Evolutionary conservation across 2,888 invertebrate genomes (phyloP).

Genomic region (Diploptera punctata): DNA sequence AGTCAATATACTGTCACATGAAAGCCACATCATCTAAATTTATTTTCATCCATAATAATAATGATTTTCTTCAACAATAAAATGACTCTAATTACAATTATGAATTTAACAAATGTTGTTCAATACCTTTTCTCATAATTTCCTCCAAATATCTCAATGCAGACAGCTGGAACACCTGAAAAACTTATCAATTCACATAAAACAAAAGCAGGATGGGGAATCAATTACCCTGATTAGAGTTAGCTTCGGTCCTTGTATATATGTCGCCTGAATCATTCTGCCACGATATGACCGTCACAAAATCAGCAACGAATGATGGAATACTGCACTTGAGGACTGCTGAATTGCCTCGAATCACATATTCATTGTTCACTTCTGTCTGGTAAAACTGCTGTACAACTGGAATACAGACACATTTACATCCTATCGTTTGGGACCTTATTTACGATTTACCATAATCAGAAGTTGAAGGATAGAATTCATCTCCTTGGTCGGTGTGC

Average conservation of each 20-base stretch:
- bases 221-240: conserved; percentile 38
- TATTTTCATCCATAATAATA: no score
- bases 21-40: no score
- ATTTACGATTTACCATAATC: conserved; percentile 41
- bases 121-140: no score
- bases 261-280: conserved; percentile 58
- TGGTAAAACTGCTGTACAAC: conserved; percentile 90
- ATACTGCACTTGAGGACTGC: conserved; percentile 89
- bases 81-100: no score
- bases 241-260: conserved; percentile 17
- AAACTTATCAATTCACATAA: background rate
- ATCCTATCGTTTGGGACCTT: background rate
- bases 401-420: conserved; percentile 55
- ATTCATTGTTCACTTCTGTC: conserved; percentile 89
- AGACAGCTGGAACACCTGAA: background rate
- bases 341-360: conserved; percentile 87
- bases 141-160: background rate
- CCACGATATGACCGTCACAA: conserved; percentile 89
- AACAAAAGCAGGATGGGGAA: background rate
- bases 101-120: no score
- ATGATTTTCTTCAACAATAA: no score
- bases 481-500: conserved; percentile 82
- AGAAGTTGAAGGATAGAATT: conserved; percentile 62
- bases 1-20: no score
- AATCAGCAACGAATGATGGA: conserved; percentile 90